Base-by-base conservation (phyloP, 2,797 vertebrate species). In the Lepus townsendii region DNA sequence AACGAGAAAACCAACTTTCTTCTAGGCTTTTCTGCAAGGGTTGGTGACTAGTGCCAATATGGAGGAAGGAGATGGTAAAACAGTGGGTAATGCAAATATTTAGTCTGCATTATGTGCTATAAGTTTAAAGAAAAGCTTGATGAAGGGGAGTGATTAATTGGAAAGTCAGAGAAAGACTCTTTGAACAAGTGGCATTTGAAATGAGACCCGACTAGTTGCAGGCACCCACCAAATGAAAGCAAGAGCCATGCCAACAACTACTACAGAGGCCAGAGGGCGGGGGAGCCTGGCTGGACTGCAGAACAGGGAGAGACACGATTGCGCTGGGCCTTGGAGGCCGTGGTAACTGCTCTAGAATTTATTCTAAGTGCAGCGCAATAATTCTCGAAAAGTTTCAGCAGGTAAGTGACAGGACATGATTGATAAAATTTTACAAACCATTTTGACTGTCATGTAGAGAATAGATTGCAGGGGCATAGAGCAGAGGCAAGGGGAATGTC, bases 331-430 rank as follows among this genome's bases (percentile, higher is more conserved):
- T n/a, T 6, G 1, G 12, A 35, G 0, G 47, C 19, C 32, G 12
- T 3, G n/a, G 73, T 30, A 11, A 11, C 27, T 20, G n/a, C 60
- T 2, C 35, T 16, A 35, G 42, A 54, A n/a, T 75, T 47, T 68
- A 68, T 38, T 57, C 52, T 75, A 69, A 80, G 24, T 50, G 50
- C 19, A 20, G 22, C 12, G 3, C 12, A 47, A 3, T 35, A 35
- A 65, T 77, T 54, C 79, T 5, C 8, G 62, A 80, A 87, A 57
- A 69, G 42, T 75, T 96, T 71, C 60, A n/a, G 13, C 52, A 57
- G 65, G 27, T 35, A 63, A 77, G 65, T 30, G 38, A 68, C 17
- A 20, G n/a, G n/a, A 84, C 71, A 50, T 75, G 50, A 38, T 3
- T 32, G 73, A 63, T 27, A 54, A 30, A 69, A 26, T 19, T 75